phyloP scores from a whole-genome alignment of 1,140 invertebrate species.

The Penaeus chinensis region DNA sequence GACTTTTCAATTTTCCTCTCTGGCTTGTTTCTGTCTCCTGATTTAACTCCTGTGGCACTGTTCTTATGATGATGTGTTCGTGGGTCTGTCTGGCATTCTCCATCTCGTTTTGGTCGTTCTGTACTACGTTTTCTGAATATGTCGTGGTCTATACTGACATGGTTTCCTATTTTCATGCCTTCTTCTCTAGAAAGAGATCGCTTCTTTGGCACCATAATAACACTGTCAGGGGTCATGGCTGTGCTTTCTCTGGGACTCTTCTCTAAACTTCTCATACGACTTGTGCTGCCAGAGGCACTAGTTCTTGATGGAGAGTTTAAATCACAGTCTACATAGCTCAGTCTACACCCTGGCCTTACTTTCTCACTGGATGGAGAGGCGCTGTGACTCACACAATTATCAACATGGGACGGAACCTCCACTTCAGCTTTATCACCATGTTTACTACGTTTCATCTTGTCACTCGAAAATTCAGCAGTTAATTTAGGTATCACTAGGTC shows the following conservation, averaged over 20 bases:
- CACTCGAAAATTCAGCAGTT: constrained; percentile 62
- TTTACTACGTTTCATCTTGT: constrained; percentile 61
- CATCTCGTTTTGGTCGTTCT: constrained; percentile 54
- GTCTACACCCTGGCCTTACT: constrained; percentile 55
- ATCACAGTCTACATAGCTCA: constrained; percentile 60
- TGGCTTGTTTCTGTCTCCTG: constrained; percentile 63
- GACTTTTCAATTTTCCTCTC: constrained; percentile 66
- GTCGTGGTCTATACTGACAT: constrained; percentile 34
- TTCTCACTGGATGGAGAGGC: constrained; percentile 62
- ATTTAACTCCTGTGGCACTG: background rate
- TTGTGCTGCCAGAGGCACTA: constrained; percentile 60
- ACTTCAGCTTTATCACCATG: constrained; percentile 43
- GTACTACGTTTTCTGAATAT: constrained; percentile 42
- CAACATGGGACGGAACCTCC: constrained; percentile 51
- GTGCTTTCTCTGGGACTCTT: constrained; percentile 59
- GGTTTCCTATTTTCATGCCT: constrained; percentile 41
- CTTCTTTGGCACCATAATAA: constrained; percentile 57
- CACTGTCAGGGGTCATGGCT: constrained; percentile 60
- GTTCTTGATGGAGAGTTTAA: constrained; percentile 61
- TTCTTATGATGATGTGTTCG: constrained; percentile 51
- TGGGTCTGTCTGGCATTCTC: constrained; percentile 58
- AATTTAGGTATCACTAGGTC: constrained; percentile 64
- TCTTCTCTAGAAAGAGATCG: constrained; percentile 62
- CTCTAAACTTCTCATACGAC: constrained; percentile 61
- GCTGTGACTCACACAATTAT: constrained; percentile 60